Base-by-base conservation (phyloP, 2,888 invertebrate species). In the Danaus chrysippus region DNA sequence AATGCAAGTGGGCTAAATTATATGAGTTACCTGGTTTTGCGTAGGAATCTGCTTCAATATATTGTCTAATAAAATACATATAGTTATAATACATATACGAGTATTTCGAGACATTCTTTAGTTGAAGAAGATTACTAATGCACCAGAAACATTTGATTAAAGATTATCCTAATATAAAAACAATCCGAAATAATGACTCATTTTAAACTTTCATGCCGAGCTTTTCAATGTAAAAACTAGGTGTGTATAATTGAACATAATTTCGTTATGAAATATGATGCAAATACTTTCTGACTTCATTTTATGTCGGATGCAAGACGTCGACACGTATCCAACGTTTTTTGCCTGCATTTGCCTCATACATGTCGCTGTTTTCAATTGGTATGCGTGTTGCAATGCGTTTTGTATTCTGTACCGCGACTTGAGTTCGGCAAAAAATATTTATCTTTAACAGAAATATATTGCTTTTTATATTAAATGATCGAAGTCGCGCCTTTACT, bases 341-440 rank as follows among this genome's bases (percentile, higher is more conserved):
- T 74, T 72, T 72, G 71, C 68, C 54, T 65, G 66, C 71, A 66
- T 70, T 67, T 68, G 68, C 73, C 70, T 70, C 67, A 67, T 68
- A 68, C 63, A 68, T 70, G 72, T 72, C 70, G 68, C 69, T 64
- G 55, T 62, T 58, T 66, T 43, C 65, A 65, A 83, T 85, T 81
- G 76, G 80, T 81, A 83, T 83, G 81, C 84, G 77, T 66, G 70
- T 66, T 66, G 75, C 71, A 68, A 71, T 76, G 78, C 76, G 73
- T 82, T 83, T 80, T 79, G 80, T 83, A 80, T 79, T 76, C 75
- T 70, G 71, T 56, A 55, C 23, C 64, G 61, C 46, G 54, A 23
- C 58, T 60, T 57, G 63, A 58, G 65, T 62, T 67, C 61, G 60
- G 63, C 54, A 54, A 68, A 67, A 61, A 60, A 58, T n/a, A 56